Conservation (phyloP, 2,888 invertebrate species). For the Eulithis testata region DNA sequence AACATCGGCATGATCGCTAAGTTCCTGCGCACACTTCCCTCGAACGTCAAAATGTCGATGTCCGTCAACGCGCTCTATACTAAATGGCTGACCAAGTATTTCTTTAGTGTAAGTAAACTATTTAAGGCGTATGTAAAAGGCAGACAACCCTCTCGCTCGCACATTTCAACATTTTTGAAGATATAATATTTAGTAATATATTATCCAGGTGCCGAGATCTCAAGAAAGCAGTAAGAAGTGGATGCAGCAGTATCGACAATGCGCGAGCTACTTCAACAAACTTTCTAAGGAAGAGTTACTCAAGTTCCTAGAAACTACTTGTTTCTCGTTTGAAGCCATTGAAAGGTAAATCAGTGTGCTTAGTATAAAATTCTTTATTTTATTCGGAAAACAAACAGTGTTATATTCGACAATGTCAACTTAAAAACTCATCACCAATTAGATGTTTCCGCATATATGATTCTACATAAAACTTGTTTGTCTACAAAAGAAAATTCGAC, state of each 20-base stretch:
- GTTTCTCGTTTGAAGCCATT: conserved; percentile 68
- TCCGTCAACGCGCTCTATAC: conserved; percentile 65
- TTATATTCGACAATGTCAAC: no score
- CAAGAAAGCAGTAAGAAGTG: conserved; percentile 72
- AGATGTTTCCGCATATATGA: no score
- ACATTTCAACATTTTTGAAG: no score
- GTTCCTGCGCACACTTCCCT: conserved; percentile 71
- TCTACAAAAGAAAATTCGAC: no score
- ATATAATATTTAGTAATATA: no score
- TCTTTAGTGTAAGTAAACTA: conserved; percentile 73
- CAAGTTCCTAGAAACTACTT: conserved; percentile 65
- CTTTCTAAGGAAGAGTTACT: conserved; percentile 69
- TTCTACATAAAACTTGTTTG: no score
- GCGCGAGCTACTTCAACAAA: conserved; percentile 80
- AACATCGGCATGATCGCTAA: conserved; percentile 69
- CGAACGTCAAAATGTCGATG: conserved; percentile 58
- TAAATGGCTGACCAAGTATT: conserved; percentile 73
- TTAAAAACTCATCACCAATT: no score
- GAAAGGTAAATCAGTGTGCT: conserved; percentile 52
- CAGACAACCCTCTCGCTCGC: no score
- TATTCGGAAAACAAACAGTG: no score
- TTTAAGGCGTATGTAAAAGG: no score
- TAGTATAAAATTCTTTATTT: no score
- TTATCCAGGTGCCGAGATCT: conserved; percentile 47
- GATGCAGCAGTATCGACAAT: conserved; percentile 82